Evolutionary conservation across 2,888 invertebrate species (phyloP), one percentile per base, ranked within the genome.

Genomic region (Diplolepis rosae): DNA sequence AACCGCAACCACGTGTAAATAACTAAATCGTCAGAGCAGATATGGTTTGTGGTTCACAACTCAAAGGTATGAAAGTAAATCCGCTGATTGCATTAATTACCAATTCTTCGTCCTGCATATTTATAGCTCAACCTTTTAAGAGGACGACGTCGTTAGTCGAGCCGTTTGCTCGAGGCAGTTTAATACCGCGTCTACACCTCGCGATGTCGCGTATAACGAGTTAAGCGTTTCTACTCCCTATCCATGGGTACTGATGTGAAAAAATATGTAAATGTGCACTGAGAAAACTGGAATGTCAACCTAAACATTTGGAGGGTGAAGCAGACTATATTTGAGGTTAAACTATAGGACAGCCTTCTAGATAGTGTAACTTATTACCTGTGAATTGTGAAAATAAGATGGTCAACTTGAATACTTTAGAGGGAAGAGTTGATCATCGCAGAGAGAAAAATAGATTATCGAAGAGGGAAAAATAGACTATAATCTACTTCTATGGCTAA

Each of bases 21-120:
- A 52, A 52, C 27, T 52, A 52, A 52, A 52, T 27, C 28, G 52
- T 52, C n/a, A 27, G 28, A n/a, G n/a, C n/a, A 28, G n/a, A n/a
- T 28, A 30, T n/a, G 6, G 28, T 52, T 52, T 7, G 52, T n/a
- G 52, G 0, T 52, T 24, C 11, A 52, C 27, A 35, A 61, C 35
- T 61, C 24, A 1, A 7, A 61, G 39, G 22, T 61, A 61, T 61
- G 32, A 61, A 35, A 35, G 35, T 32, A 32, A 39, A 35, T 18
- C 18, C 35, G 24, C 32, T 61, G 61, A 61, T 61, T 61, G 61
- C 61, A 61, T 61, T 61, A 61, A 61, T 61, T 61, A 61, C 32
- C 61, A 6, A 6, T 52, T 48, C 28, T 52, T 52, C 61, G 35
- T 61, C 13, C 61, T 61, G 39, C 35, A 61, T 61, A 61, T 61